Evolutionary conservation across 2,888 invertebrate genomes (phyloP).

Genomic region (Drosophila pegasa): DNA sequence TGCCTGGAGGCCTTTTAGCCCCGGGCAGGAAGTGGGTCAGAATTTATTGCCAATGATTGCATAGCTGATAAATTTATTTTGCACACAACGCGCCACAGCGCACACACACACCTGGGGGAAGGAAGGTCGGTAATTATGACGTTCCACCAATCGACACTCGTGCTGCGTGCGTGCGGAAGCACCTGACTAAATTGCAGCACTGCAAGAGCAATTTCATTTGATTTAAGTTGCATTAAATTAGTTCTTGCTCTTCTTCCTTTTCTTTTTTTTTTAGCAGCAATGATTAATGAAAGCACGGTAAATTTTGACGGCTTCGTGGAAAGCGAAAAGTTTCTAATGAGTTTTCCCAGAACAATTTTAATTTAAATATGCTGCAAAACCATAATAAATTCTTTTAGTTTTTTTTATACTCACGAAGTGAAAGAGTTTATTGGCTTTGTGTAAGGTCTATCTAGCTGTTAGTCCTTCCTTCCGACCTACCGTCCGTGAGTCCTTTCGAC

Average conservation of each 20-base stretch:
- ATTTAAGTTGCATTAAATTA: slow-evolving; percentile 66
- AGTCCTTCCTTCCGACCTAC: too few species aligned
- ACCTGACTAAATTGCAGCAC: slow-evolving; percentile 63
- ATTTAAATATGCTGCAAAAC: slow-evolving; percentile 8
- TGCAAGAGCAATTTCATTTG: slow-evolving; percentile 56
- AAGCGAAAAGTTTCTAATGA: slow-evolving; percentile 15
- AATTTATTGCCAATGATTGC: slow-evolving; percentile 73
- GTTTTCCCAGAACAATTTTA: slow-evolving; percentile 6
- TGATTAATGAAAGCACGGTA: slow-evolving; percentile 58
- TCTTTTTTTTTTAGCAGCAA: slow-evolving; percentile 4
- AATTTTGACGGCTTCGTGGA: slow-evolving; percentile 32
- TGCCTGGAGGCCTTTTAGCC: slow-evolving; percentile 35
- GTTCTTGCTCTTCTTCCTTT: too few species aligned
- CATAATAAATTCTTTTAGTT: neutral
- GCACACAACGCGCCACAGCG: slow-evolving; percentile 40
- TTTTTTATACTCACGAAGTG: too few species aligned
- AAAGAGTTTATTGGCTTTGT: too few species aligned
- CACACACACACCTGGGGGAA: slow-evolving; percentile 14
- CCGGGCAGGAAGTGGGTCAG: slow-evolving; percentile 42
- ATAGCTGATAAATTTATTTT: slow-evolving; percentile 74
- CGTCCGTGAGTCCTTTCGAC: too few species aligned
- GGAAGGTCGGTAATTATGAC: slow-evolving; percentile 69
- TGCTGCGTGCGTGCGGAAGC: slow-evolving; percentile 46
- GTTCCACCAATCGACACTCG: slow-evolving; percentile 34
- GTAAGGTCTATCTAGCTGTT: too few species aligned